A percentile compares a stretch with the other conserved stretches of the same genome.
Evolutionary conservation across 2,888 invertebrate genomes (phyloP).

Genomic region (Steinernema scapterisci): DNA sequence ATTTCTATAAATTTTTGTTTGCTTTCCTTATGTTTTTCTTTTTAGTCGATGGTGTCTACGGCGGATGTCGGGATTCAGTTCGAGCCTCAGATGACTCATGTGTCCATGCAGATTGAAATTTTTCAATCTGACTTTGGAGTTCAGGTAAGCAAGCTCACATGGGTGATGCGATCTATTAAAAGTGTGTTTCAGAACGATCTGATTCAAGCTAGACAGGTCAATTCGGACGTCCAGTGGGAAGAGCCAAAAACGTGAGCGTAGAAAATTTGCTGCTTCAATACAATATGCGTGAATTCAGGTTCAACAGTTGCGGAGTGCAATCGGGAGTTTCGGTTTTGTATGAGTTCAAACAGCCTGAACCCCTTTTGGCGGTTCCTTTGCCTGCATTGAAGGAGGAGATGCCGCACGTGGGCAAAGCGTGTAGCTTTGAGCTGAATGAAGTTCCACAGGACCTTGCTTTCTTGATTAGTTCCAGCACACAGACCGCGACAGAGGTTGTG

Average conservation of each 20-base stretch:
- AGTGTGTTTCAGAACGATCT: neutral
- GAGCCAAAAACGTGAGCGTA: neutral
- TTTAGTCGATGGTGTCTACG: neutral
- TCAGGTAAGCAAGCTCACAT: neutral
- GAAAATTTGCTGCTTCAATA: neutral
- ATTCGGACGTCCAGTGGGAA: neutral
- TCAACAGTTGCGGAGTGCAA: neutral
- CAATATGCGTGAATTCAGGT: neutral
- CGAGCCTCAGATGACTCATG: neutral
- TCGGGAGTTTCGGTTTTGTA: slow-evolving; percentile 1
- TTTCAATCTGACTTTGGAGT: neutral
- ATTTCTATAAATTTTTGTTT: neutral
- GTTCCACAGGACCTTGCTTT: neutral
- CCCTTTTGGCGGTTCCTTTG: neutral
- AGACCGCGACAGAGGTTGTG: neutral
- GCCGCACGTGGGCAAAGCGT: neutral
- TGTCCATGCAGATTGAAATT: slow-evolving; percentile 9
- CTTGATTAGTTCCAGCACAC: neutral
- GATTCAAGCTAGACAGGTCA: neutral
- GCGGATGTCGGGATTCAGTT: neutral
- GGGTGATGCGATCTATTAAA: neutral
- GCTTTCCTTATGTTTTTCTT: neutral
- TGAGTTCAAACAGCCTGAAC: neutral
- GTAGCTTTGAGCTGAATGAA: neutral
- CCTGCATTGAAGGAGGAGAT: neutral